Percentiles rank a stretch among this genome's conserved stretches.
phyloP scores from a whole-genome alignment of 2,888 invertebrate genomes.

The Drosophila siamana region DNA sequence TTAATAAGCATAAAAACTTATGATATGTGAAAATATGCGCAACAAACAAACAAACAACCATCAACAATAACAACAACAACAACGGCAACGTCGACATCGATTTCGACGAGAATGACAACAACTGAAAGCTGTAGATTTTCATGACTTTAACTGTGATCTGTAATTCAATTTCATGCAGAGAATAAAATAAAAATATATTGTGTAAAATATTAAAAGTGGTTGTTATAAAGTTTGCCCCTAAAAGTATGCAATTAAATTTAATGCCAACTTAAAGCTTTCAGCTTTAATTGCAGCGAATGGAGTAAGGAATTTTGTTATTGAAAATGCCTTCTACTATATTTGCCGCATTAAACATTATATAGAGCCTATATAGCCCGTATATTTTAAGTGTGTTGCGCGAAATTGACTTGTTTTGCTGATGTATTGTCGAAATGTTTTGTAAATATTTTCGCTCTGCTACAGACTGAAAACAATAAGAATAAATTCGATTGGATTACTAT shows the following conservation, averaged over 20 bases:
- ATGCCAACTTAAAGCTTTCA: slow-evolving; percentile 11
- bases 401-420: background rate
- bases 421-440: background rate
- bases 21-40: slow-evolving; percentile 85
- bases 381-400: background rate
- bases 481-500: background rate
- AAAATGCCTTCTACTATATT: background rate
- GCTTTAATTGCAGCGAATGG: background rate
- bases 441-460: background rate
- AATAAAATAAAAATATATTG: slow-evolving; percentile 25
- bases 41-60: slow-evolving; percentile 76
- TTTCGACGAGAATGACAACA: slow-evolving; percentile 16
- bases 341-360: background rate
- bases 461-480: background rate
- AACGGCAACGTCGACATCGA: slow-evolving; percentile 20
- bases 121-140: slow-evolving; percentile 32
- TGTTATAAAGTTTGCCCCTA: slow-evolving; percentile 6
- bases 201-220: slow-evolving; percentile 8
- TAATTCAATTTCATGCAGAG: slow-evolving; percentile 25
- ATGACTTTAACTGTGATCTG: slow-evolving; percentile 32
- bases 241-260: slow-evolving; percentile 16
- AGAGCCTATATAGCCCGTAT: background rate
- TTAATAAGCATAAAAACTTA: slow-evolving; percentile 85
- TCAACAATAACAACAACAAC: slow-evolving; percentile 43
- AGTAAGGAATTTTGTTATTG: background rate